These are phyloP conservation scores for Burhinus bistriatus DNA, from an alignment of 2,113 vertebrate genomes.

Conservation along the genomic window DNA sequence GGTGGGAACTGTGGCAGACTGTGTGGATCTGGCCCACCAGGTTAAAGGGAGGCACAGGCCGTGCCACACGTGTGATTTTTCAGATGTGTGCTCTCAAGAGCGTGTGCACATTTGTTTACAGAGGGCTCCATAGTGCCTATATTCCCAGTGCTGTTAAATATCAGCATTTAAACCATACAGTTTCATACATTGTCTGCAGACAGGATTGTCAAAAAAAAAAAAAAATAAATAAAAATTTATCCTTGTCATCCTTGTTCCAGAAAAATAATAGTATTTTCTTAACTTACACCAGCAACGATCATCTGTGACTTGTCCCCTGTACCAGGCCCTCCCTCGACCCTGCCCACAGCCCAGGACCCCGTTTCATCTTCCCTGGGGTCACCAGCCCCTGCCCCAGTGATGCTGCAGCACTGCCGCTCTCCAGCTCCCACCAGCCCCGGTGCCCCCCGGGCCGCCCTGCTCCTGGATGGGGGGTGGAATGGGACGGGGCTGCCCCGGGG, in stretches of 20 bases:
- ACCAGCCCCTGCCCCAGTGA: not conserved
- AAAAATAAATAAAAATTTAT: too few species aligned
- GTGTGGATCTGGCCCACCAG: not conserved
- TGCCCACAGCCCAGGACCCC: not conserved
- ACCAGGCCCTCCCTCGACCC: rapidly evolving
- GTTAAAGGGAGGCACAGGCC: not conserved
- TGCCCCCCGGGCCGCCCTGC: not conserved
- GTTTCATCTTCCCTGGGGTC: not conserved
- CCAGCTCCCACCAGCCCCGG: rapidly evolving
- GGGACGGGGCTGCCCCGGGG: not conserved
- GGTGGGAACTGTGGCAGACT: not conserved
- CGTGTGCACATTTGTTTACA: not conserved
- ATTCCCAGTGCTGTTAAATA: not conserved
- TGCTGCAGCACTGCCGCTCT: not conserved
- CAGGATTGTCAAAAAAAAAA: not conserved
- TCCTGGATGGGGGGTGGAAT: not conserved
- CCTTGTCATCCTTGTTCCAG: not conserved
- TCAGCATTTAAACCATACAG: not conserved
- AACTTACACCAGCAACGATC: not conserved
- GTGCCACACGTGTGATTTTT: rapidly evolving
- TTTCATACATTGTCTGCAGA: not conserved
- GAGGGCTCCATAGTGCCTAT: not conserved
- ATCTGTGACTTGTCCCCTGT: not conserved
- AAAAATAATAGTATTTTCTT: not conserved
- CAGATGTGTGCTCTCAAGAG: not conserved